A percentile compares a stretch with the other conserved stretches of the same genome.
Conservation (phyloP, 2,888 invertebrate species). For the Hanleya hanleyi region DNA sequence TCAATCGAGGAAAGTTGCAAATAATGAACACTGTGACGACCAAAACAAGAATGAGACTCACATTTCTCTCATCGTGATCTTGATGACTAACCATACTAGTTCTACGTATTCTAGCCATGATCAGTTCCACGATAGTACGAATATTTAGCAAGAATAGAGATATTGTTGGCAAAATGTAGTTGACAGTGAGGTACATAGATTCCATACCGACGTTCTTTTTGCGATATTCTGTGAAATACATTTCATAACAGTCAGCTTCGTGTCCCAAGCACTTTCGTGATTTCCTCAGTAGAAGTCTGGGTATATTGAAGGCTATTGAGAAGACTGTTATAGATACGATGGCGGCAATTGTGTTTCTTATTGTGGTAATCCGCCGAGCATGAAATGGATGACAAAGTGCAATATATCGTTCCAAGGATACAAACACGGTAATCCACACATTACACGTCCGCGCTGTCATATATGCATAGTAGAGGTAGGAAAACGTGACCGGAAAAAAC, state of each 20-base stretch:
- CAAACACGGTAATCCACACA: constrained; percentile 67
- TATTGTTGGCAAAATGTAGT: constrained; percentile 56
- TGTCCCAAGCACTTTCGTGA: constrained; percentile 20
- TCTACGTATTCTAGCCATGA: constrained; percentile 56
- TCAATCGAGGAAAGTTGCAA: constrained; percentile 67
- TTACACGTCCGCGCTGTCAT: constrained; percentile 67
- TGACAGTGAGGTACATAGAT: constrained; percentile 55
- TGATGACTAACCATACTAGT: constrained; percentile 58
- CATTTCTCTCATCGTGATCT: constrained; percentile 62
- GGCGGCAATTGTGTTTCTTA: constrained; percentile 53
- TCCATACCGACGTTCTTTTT: constrained; percentile 44
- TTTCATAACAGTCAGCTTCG: constrained; percentile 34
- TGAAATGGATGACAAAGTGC: constrained; percentile 68
- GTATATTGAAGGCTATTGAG: constrained; percentile 62
- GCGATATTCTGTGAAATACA: constrained; percentile 52
- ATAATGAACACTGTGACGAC: constrained; percentile 69
- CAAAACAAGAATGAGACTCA: constrained; percentile 64
- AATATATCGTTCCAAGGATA: constrained; percentile 67
- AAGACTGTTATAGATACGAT: constrained; percentile 47
- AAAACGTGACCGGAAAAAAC: constrained; percentile 60
- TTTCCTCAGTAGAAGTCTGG: constrained; percentile 57
- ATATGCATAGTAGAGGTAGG: constrained; percentile 57
- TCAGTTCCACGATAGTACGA: constrained; percentile 59
- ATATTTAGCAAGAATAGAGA: constrained; percentile 56
- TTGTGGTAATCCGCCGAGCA: constrained; percentile 55